Percentiles rank a stretch among this genome's conserved stretches.
Conservation (phyloP, 2,797 vertebrate genomes). For the Gila robusta region DNA sequence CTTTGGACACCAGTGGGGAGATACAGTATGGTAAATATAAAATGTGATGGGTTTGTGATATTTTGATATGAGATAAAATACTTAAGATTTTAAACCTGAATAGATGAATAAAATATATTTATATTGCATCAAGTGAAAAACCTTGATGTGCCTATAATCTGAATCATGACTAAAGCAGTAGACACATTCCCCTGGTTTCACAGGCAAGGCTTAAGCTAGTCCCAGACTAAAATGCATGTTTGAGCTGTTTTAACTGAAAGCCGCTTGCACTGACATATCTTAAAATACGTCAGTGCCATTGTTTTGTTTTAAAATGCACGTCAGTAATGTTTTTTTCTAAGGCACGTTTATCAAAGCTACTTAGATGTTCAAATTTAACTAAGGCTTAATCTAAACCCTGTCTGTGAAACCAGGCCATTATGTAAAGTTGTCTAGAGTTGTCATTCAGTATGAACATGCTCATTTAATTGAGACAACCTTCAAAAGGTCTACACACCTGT, state of each 20-base stretch:
- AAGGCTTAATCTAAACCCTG: not conserved
- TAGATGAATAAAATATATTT: not conserved
- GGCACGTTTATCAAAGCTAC: not conserved
- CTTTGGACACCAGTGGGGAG: not conserved
- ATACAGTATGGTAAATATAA: not conserved
- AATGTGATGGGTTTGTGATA: not conserved
- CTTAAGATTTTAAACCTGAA: not conserved
- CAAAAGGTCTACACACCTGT: not conserved
- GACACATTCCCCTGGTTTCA: not conserved
- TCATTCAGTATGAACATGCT: not conserved
- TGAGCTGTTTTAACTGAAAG: not conserved
- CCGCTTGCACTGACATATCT: not conserved
- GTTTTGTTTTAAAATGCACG: not conserved
- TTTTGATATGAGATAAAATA: not conserved
- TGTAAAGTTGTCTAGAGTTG: not conserved
- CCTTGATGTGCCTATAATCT: not conserved
- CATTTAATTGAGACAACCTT: not conserved
- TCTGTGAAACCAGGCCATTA: not conserved
- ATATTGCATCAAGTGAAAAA: too few species aligned
- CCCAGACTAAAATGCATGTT: not conserved
- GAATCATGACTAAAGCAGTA: not conserved
- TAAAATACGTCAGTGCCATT: not conserved
- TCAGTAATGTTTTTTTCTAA: not conserved
- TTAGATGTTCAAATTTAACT: not conserved
- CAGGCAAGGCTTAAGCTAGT: too few species aligned